phyloP scores from a whole-genome alignment of 2,113 vertebrate species.

The Lates calcarifer region DNA sequence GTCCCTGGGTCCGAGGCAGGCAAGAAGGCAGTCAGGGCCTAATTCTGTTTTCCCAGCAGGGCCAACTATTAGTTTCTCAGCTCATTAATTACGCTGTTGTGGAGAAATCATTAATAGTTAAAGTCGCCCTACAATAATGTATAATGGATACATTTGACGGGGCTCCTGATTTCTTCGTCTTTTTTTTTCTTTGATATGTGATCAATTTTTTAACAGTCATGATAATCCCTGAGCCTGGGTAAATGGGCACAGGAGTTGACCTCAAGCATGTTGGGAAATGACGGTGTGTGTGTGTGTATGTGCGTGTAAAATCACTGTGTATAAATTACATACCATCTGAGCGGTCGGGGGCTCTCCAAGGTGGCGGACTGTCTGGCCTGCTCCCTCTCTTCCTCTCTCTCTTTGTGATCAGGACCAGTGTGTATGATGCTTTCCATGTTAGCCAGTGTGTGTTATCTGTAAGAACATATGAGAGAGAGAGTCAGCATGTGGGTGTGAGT shows the following conservation, averaged over 20 bases:
- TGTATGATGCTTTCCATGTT: constrained; percentile 38
- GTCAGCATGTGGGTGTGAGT: constrained; percentile 11
- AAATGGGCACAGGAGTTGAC: constrained; percentile 65
- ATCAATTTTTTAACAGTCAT: constrained; percentile 87
- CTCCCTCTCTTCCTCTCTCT: constrained; percentile 33
- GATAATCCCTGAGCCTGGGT: constrained; percentile 73
- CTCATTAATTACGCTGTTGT: constrained; percentile 87
- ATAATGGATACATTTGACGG: constrained; percentile 81
- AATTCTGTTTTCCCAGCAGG: constrained; percentile 85
- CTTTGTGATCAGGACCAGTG: constrained; percentile 28
- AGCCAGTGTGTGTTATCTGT: constrained; percentile 12
- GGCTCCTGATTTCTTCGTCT: constrained; percentile 55
- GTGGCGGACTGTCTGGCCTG: constrained; percentile 44
- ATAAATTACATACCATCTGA: constrained; percentile 40
- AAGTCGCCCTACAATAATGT: constrained; percentile 83
- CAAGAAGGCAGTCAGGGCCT: constrained; percentile 71
- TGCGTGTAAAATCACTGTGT: constrained; percentile 27
- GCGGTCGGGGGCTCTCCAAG: constrained; percentile 7
- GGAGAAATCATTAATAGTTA: constrained; percentile 90
- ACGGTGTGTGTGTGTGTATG: constrained; percentile 2
- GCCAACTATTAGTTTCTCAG: constrained; percentile 83
- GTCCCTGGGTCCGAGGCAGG: constrained; percentile 64
- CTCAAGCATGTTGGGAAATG: constrained; percentile 75
- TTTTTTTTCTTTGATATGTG: constrained; percentile 67
- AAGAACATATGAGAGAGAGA: constrained; percentile 8